A percentile compares a stretch with the other conserved stretches of the same genome.
Evolutionary conservation across 2,797 vertebrate genomes (phyloP).

Genomic region (Arctocebus calabarensis): DNA sequence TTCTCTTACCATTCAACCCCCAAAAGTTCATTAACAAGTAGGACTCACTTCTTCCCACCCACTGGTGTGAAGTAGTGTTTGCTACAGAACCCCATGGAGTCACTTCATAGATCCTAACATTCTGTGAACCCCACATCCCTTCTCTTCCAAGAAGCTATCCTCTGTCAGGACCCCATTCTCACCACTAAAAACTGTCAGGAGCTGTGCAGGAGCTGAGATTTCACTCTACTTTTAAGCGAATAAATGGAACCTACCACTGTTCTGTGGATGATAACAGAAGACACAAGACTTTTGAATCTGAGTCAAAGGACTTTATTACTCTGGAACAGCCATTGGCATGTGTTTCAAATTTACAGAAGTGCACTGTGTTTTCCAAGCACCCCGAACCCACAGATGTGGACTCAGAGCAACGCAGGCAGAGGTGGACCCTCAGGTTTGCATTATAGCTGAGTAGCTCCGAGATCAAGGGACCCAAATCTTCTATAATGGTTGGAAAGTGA

Average conservation of each 20-base stretch:
- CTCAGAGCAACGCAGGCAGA: neutral
- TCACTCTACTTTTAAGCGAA: neutral
- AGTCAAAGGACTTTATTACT: neutral
- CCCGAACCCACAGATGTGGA: too few species aligned
- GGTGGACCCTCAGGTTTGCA: neutral
- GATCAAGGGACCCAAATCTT: neutral
- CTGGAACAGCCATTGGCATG: neutral
- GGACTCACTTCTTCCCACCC: neutral
- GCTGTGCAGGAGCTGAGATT: neutral
- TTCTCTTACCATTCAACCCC: neutral
- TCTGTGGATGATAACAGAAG: neutral
- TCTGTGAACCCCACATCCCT: neutral
- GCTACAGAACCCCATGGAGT: neutral
- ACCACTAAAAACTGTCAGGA: neutral
- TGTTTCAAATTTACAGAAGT: neutral
- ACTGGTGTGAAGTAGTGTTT: neutral
- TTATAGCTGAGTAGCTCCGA: neutral
- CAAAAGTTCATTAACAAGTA: neutral
- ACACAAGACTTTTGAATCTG: neutral
- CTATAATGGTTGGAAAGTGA: neutral
- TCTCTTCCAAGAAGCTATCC: neutral
- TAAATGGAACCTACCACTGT: neutral
- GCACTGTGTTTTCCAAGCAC: neutral
- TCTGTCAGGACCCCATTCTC: neutral
- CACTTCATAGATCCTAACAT: neutral